These are phyloP conservation scores for Leptothorax acervorum DNA, from an alignment of 2,888 invertebrate genomes.

Conservation along the genomic window DNA sequence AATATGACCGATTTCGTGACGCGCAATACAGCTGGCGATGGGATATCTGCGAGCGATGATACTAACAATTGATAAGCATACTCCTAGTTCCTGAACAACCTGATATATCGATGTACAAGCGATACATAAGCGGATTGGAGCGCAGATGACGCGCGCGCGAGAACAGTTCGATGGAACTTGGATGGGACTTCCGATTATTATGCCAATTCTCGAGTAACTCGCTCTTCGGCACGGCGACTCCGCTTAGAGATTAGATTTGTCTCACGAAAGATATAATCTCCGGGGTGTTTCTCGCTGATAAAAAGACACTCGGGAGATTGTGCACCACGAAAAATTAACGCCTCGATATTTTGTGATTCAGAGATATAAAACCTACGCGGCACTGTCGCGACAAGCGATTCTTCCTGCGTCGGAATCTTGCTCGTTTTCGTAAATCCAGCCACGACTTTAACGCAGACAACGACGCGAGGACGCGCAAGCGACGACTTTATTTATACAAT, in stretches of 20 bases:
- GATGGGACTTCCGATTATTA: slow-evolving; percentile 56
- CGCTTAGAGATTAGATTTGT: slow-evolving; percentile 41
- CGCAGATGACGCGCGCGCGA: slow-evolving; percentile 23
- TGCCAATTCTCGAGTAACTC: slow-evolving; percentile 58
- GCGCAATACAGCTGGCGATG: not conserved
- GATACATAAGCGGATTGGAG: slow-evolving; percentile 48
- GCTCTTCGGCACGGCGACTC: slow-evolving; percentile 12
- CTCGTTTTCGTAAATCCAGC: not conserved
- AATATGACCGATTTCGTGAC: slow-evolving; percentile 19
- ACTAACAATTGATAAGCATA: slow-evolving; percentile 38
- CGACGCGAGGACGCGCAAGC: too few relatives aligned
- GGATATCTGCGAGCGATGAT: slow-evolving; percentile 19
- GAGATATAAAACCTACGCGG: not conserved
- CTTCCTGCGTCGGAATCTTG: not conserved
- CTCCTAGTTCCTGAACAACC: slow-evolving; percentile 36
- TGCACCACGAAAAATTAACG: not conserved
- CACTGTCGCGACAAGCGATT: not conserved
- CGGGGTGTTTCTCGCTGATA: slow-evolving; percentile 27
- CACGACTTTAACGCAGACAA: not conserved
- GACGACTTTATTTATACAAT: slow-evolving; percentile 4
- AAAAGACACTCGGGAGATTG: not conserved
- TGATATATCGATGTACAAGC: slow-evolving; percentile 18
- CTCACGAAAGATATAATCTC: slow-evolving; percentile 42
- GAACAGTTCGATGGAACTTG: slow-evolving; percentile 52
- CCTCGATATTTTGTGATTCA: not conserved